phyloP scores from a whole-genome alignment of 2,888 invertebrate species.

The Cryptocheilus praepositus region DNA sequence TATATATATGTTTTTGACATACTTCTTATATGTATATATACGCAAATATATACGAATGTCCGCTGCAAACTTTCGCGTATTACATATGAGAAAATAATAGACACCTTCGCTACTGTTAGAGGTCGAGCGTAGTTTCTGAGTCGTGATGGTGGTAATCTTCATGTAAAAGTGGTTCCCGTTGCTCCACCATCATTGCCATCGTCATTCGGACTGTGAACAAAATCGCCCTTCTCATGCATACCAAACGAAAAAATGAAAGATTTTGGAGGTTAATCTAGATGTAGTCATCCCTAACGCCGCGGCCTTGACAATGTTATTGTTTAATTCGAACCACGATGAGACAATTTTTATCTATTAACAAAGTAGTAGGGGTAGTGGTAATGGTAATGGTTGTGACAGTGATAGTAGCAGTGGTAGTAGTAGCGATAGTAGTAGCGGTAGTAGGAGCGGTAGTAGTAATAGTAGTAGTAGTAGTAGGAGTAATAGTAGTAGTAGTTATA shows the following conservation, averaged over 20 bases:
- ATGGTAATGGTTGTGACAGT: no score
- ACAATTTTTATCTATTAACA: background rate
- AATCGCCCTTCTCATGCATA: conserved; percentile 69
- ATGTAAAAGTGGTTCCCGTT: conserved; percentile 68
- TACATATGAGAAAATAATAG: background rate
- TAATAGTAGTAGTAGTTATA: no score
- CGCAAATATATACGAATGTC: no score
- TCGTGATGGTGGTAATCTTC: conserved; percentile 65
- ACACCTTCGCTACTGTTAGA: conserved; percentile 57
- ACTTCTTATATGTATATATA: no score
- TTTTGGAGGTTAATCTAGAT: no score
- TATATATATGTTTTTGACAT: background rate
- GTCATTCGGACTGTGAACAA: conserved; percentile 68
- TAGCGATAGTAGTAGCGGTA: no score
- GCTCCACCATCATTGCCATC: conserved; percentile 60
- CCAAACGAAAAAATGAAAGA: conserved; percentile 52
- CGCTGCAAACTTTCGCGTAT: background rate
- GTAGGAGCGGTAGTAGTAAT: no score
- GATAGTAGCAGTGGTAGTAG: no score
- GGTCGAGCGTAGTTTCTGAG: conserved; percentile 67
- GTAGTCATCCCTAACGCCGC: background rate
- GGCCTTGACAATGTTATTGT: no score
- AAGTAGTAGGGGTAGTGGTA: background rate
- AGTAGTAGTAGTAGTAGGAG: no score
- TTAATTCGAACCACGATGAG: background rate